Conservation (phyloP, 1,140 invertebrate genomes). For the Drosophila teissieri region DNA sequence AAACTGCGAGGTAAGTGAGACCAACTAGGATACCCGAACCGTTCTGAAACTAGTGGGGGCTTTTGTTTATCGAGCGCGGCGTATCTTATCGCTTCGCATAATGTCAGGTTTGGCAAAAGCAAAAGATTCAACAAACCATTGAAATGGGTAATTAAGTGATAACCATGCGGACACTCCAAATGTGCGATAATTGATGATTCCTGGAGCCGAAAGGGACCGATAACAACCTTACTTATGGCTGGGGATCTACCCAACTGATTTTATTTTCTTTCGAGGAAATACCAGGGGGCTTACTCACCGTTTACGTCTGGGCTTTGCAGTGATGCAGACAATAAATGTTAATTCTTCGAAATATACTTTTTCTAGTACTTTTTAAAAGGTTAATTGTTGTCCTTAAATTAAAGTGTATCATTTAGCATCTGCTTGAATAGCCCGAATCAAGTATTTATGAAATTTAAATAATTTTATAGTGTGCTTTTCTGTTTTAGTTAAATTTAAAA, state of each 20-base stretch:
- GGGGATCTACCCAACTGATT: constrained; percentile 52
- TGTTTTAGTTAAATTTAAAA: background rate
- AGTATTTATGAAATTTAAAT: too few species aligned
- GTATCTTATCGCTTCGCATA: constrained; percentile 57
- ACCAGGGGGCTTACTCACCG: constrained; percentile 39
- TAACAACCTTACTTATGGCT: background rate
- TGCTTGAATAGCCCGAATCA: too few species aligned
- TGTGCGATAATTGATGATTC: constrained; percentile 59
- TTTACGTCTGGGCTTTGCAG: background rate
- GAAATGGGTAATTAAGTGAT: constrained; percentile 59
- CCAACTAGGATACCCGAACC: background rate
- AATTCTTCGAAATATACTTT: background rate
- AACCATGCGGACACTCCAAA: constrained; percentile 47
- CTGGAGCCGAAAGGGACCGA: constrained; percentile 15
- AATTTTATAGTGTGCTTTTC: too few species aligned
- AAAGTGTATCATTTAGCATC: too few species aligned
- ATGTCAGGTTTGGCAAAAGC: constrained; percentile 26
- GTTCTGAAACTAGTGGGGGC: background rate
- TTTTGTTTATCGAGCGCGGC: constrained; percentile 27
- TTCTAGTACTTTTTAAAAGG: too few species aligned
- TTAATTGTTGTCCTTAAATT: too few species aligned
- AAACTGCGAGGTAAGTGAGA: constrained; percentile 84
- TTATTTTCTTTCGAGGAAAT: constrained; percentile 52
- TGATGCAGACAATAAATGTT: background rate
- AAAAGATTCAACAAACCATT: constrained; percentile 46